Percentiles rank a stretch among this genome's conserved stretches.
These are phyloP conservation scores for Chironomus tepperi DNA, from an alignment of 1,140 invertebrate species.

Conservation along the genomic window DNA sequence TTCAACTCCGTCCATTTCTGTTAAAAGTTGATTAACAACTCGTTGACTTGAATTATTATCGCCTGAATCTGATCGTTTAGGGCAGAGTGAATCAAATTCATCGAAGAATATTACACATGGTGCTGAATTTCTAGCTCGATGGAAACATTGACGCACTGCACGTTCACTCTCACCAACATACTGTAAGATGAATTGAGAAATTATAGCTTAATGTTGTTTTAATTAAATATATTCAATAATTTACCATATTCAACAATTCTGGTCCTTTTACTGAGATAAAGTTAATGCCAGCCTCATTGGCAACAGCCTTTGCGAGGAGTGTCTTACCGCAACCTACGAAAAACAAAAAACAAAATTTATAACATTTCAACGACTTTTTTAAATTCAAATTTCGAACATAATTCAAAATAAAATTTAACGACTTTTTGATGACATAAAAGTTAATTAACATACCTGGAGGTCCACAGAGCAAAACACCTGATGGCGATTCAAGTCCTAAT, in stretches of 20 bases:
- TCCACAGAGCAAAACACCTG: conserved; percentile 85
- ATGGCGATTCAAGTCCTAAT: conserved; percentile 68
- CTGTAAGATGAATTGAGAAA: conserved; percentile 44
- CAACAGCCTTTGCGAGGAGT: conserved; percentile 84
- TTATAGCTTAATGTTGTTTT: conserved; percentile 23
- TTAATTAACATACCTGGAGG: conserved; percentile 68
- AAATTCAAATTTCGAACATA: no score
- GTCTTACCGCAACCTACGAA: conserved; percentile 75
- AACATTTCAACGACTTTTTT: no score
- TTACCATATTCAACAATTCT: conserved; percentile 89
- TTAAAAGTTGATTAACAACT: conserved; percentile 94
- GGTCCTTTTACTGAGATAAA: conserved; percentile 97
- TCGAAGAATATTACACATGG: conserved; percentile 99
- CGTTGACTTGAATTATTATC: conserved; percentile 64
- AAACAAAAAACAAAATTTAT: background rate
- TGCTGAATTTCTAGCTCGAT: conserved; percentile 84
- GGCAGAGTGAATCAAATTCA: conserved; percentile 95
- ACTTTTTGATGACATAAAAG: no score
- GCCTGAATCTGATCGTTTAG: conserved; percentile 67
- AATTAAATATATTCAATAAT: conserved; percentile 25
- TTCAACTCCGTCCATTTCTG: conserved; percentile 98
- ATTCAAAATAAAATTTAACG: no score
- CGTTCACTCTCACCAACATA: conserved; percentile 99
- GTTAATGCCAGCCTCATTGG: conserved; percentile 93
- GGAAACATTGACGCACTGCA: conserved; percentile 89